phyloP scores from a whole-genome alignment of 2,888 invertebrate genomes.

The Anaspis maculata region DNA sequence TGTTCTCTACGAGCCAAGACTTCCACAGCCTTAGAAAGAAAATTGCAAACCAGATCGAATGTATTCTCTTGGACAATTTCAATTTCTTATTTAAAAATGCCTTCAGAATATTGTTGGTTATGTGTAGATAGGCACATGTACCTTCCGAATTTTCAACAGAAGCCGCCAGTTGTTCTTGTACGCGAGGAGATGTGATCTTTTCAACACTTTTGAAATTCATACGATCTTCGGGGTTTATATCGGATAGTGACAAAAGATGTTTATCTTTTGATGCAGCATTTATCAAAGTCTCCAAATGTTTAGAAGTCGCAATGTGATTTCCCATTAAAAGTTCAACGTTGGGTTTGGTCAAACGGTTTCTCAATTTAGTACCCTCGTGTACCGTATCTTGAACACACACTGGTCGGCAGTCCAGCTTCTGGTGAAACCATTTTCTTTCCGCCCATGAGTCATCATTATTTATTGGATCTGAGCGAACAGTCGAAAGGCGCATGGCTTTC shows the following conservation, averaged over 20 bases:
- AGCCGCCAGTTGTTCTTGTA: too few relatives aligned
- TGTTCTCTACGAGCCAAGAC: not conserved
- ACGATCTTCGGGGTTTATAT: not conserved
- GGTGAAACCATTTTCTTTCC: slow-evolving; percentile 3
- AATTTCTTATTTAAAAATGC: not conserved
- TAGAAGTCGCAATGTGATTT: not conserved
- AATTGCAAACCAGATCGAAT: not conserved
- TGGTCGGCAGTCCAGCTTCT: not conserved
- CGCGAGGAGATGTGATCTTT: not conserved
- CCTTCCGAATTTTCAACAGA: too few relatives aligned
- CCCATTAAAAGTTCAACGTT: not conserved
- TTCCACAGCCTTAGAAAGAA: not conserved
- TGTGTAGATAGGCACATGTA: not conserved
- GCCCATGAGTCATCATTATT: not conserved
- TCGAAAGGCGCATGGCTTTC: slow-evolving; percentile 4
- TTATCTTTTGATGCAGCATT: not conserved
- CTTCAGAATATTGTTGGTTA: not conserved
- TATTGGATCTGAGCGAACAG: not conserved
- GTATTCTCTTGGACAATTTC: not conserved
- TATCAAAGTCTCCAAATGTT: slow-evolving; percentile 1
- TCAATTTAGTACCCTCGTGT: slow-evolving; percentile 3
- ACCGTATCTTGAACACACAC: slow-evolving; percentile 3
- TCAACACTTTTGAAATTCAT: slow-evolving; percentile 3
- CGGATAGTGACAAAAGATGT: slow-evolving; percentile 1
- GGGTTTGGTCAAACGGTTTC: slow-evolving; percentile 1